These are phyloP conservation scores for Gasteruption jaculator DNA, from an alignment of 2,888 invertebrate genomes.

Conservation along the genomic window DNA sequence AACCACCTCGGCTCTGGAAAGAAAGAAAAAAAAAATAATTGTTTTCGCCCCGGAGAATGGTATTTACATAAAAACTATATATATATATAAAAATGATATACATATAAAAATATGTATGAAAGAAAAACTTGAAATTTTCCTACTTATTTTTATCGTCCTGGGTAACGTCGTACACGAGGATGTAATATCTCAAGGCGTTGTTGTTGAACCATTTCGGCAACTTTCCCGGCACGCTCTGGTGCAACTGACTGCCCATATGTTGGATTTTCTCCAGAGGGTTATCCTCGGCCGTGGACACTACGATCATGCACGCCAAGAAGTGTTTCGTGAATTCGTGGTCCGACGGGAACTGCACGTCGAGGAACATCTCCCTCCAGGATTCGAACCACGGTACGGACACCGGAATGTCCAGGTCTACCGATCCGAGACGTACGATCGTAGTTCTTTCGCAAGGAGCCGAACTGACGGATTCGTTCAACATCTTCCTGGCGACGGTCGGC, in stretches of 20 bases:
- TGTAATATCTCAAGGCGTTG: slow-evolving; percentile 81
- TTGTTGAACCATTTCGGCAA: slow-evolving; percentile 79
- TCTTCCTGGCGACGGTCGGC: slow-evolving; percentile 75
- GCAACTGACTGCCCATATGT: slow-evolving; percentile 73
- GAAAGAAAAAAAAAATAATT: slow-evolving; percentile 9
- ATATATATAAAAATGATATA: slow-evolving; percentile 13
- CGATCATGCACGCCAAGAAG: slow-evolving; percentile 77
- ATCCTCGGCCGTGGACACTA: slow-evolving; percentile 67
- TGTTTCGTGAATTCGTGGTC: slow-evolving; percentile 97
- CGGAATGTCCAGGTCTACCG: slow-evolving; percentile 64
- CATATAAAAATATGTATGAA: slow-evolving; percentile 21
- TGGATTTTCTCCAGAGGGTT: slow-evolving; percentile 80
- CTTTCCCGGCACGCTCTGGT: slow-evolving; percentile 73
- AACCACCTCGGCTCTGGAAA: slow-evolving; percentile 72
- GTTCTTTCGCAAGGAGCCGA: slow-evolving; percentile 58
- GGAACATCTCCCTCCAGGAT: slow-evolving; percentile 87
- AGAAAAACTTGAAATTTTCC: slow-evolving; percentile 40
- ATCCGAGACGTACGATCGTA: slow-evolving; percentile 58
- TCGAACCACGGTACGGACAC: slow-evolving; percentile 90
- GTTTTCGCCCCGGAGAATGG: slow-evolving; percentile 2
- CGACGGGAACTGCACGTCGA: slow-evolving; percentile 80
- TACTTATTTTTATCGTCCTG: slow-evolving; percentile 73
- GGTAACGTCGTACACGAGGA: slow-evolving; percentile 81
- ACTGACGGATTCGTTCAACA: slow-evolving; percentile 78
- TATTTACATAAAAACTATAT: slow-evolving; percentile 11